Evolutionary conservation across 2,888 invertebrate species (phyloP).

Genomic region (Heteromurus nitidus): DNA sequence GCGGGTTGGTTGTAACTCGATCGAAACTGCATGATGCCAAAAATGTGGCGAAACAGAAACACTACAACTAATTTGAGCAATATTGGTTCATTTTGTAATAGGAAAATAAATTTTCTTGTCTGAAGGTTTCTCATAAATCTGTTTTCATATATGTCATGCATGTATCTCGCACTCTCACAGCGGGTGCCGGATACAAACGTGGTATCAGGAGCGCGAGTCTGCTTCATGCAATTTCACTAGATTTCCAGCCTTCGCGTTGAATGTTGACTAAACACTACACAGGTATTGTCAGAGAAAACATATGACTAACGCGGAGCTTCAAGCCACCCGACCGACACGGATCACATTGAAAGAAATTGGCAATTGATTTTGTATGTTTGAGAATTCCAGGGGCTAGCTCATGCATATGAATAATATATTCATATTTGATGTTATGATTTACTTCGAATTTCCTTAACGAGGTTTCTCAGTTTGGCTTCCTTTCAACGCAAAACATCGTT

Average conservation of each 20-base stretch:
- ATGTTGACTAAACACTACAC: too few relatives aligned
- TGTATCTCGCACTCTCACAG: conserved; percentile 50
- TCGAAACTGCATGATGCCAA: too few relatives aligned
- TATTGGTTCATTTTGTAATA: conserved; percentile 65
- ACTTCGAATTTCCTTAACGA: too few relatives aligned
- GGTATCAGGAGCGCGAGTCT: not conserved
- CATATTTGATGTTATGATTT: too few relatives aligned
- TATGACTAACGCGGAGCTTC: too few relatives aligned
- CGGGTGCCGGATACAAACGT: conserved; percentile 36
- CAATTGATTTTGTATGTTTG: conserved; percentile 37
- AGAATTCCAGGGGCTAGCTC: too few relatives aligned
- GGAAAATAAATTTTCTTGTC: conserved; percentile 57
- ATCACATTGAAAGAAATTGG: conserved; percentile 52
- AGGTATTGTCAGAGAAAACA: too few relatives aligned
- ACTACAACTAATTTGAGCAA: conserved; percentile 65
- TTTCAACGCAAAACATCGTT: too few relatives aligned
- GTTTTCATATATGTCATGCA: conserved; percentile 64
- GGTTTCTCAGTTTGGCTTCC: too few relatives aligned
- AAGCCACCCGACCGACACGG: not conserved
- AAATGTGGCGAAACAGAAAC: conserved; percentile 26
- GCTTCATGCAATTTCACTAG: not conserved
- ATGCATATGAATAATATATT: too few relatives aligned
- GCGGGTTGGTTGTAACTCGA: too few relatives aligned
- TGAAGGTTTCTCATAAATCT: conserved; percentile 59
- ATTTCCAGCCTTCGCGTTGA: too few relatives aligned